Percentiles rank a stretch among this genome's conserved stretches.
Conservation (phyloP, 2,113 vertebrate species). For the Prinia subflava region DNA sequence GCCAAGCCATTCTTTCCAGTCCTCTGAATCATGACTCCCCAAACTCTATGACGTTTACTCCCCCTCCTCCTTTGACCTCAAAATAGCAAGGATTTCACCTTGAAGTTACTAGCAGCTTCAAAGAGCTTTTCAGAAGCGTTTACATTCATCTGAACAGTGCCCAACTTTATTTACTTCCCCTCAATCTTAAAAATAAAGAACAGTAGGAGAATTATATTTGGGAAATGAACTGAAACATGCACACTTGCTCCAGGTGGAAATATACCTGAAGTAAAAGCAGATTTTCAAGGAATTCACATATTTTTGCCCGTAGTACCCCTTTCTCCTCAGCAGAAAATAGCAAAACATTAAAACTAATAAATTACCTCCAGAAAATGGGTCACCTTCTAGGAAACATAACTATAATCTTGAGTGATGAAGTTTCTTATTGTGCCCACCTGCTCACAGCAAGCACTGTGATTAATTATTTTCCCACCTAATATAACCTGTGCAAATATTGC, state of each 20-base stretch:
- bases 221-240: neutral
- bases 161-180: neutral
- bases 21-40: neutral
- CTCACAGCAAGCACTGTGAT: neutral
- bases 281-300: neutral
- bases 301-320: neutral
- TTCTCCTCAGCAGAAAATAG: neutral
- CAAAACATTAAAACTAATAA: neutral
- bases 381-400: neutral
- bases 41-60: neutral
- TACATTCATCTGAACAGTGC: neutral
- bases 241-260: neutral
- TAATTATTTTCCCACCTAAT: neutral
- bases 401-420: neutral
- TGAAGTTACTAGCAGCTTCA: neutral
- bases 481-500: neutral
- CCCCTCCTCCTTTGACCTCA: neutral
- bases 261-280: neutral
- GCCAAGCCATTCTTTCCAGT: neutral
- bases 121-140: neutral
- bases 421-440: neutral
- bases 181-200: neutral
- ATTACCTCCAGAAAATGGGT: neutral
- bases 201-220: neutral
- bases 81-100: neutral